Evolutionary conservation across 2,113 vertebrate genomes (phyloP).

Genomic region (Hippocampus barbouri): DNA sequence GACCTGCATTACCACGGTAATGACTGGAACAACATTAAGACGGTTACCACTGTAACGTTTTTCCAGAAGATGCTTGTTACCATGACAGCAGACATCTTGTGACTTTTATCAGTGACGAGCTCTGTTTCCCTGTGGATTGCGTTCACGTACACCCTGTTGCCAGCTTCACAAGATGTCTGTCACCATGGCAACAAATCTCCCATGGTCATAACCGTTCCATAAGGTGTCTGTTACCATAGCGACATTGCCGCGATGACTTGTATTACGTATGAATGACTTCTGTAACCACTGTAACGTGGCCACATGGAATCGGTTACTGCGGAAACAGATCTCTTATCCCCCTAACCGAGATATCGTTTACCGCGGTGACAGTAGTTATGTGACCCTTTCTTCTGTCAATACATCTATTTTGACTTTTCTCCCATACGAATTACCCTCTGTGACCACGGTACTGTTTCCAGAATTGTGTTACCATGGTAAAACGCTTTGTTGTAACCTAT

Average conservation of each 20-base stretch:
- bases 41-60: no score
- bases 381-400: no score
- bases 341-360: background rate
- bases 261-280: no score
- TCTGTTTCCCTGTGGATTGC: no score
- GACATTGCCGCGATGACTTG: background rate
- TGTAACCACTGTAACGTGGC: background rate
- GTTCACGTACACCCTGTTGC: no score
- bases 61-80: background rate
- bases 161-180: background rate
- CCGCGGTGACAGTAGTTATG: background rate
- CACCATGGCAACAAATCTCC: background rate
- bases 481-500: no score
- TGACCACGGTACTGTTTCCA: no score
- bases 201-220: background rate
- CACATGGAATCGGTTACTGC: background rate
- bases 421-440: background rate
- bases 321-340: background rate
- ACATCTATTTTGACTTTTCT: no score
- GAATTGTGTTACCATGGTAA: no score
- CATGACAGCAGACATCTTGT: background rate
- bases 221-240: background rate
- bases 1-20: conserved; percentile 91
- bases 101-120: no score
- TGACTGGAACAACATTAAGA: no score